These are phyloP conservation scores for Amyelois transitella DNA, from an alignment of 1,140 invertebrate genomes.

Conservation along the genomic window DNA sequence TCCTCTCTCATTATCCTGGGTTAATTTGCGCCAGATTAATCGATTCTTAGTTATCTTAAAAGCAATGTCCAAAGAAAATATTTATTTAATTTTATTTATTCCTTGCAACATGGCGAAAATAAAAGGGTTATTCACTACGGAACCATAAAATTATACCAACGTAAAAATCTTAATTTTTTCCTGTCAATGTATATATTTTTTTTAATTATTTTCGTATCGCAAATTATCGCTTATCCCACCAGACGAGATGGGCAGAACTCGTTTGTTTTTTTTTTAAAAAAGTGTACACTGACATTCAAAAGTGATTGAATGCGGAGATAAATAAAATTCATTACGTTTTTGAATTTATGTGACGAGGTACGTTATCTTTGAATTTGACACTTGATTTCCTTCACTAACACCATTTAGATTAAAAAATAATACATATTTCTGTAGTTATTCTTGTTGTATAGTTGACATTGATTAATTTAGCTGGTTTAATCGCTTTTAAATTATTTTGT, in stretches of 20 bases:
- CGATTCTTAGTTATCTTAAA: too few relatives aligned
- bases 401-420: neutral
- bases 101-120: too few relatives aligned
- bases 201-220: neutral
- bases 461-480: too few relatives aligned
- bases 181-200: neutral
- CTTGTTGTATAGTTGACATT: too few relatives aligned
- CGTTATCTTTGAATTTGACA: neutral
- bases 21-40: too few relatives aligned
- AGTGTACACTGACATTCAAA: neutral
- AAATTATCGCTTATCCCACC: neutral
- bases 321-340: neutral
- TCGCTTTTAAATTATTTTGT: too few relatives aligned
- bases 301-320: neutral
- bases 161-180: neutral
- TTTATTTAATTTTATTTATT: too few relatives aligned
- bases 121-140: too few relatives aligned
- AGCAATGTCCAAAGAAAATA: too few relatives aligned
- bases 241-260: neutral
- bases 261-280: too few relatives aligned
- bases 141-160: neutral
- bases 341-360: neutral
- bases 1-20: too few relatives aligned
- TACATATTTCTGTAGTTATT: neutral
- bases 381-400: neutral